Evolutionary conservation across 2,888 invertebrate genomes (phyloP).

Genomic region (Chymomyza procnemis): DNA sequence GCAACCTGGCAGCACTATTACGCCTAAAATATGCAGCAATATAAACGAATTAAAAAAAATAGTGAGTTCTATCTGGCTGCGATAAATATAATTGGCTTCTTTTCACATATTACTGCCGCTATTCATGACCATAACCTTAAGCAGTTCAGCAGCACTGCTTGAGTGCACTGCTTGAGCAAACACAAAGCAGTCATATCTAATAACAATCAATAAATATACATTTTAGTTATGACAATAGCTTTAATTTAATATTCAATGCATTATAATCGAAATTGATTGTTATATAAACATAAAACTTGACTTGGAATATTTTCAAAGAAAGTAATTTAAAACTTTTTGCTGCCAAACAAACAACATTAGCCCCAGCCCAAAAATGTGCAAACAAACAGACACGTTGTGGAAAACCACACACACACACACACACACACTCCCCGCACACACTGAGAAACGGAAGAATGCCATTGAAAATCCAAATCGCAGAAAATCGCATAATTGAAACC

Average conservation of each 20-base stretch:
- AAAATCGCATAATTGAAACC: slow-evolving; percentile 68
- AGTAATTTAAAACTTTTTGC: slow-evolving; percentile 15
- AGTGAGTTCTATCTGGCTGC: too few relatives aligned
- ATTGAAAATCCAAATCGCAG: slow-evolving; percentile 67
- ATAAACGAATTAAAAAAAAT: too few relatives aligned
- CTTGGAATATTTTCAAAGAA: neutral
- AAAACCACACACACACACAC: slow-evolving; percentile 56
- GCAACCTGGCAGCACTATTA: too few relatives aligned
- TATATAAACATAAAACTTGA: neutral
- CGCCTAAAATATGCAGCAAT: too few relatives aligned
- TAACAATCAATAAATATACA: neutral
- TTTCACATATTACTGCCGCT: too few relatives aligned
- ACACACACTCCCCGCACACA: slow-evolving; percentile 59
- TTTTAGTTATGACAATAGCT: neutral
- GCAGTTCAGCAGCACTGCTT: too few relatives aligned
- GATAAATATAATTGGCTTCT: too few relatives aligned
- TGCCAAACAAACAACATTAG: slow-evolving; percentile 9
- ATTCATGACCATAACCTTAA: too few relatives aligned
- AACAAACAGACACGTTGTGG: slow-evolving; percentile 5
- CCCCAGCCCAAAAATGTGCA: neutral
- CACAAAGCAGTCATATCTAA: neutral
- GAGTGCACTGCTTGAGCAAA: too few relatives aligned
- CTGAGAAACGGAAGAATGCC: slow-evolving; percentile 46
- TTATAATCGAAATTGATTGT: neutral
- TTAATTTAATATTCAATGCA: neutral